phyloP scores from a whole-genome alignment of 64 coral and sea anemone genomes.

The Montipora efflorescens region DNA sequence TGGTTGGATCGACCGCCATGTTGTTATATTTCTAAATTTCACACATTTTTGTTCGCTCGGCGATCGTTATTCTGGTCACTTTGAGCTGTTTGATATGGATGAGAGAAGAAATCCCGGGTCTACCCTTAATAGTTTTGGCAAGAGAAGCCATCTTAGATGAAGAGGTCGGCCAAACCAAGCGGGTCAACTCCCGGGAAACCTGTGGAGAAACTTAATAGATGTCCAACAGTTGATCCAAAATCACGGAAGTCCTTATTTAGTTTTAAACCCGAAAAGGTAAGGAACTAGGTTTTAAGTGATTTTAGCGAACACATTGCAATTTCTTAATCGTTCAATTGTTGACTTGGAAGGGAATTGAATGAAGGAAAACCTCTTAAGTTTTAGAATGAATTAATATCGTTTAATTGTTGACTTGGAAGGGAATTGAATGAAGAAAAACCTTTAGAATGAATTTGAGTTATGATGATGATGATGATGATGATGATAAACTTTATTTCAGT shows the following conservation, averaged over 20 bases:
- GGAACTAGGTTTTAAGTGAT: neutral
- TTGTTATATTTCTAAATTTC: neutral
- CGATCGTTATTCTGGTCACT: neutral
- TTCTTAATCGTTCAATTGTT: neutral
- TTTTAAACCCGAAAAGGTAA: conserved; percentile 30
- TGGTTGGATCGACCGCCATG: neutral
- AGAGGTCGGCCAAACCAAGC: neutral
- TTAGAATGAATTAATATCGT: neutral
- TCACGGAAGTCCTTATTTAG: neutral
- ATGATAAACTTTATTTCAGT: too few species aligned
- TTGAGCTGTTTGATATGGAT: too few species aligned
- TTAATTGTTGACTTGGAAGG: neutral
- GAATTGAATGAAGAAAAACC: too few species aligned
- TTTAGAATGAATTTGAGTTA: too few species aligned
- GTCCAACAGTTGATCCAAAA: neutral
- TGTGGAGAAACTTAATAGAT: conserved; percentile 3
- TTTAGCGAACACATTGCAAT: neutral
- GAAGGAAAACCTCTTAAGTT: neutral
- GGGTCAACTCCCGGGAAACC: conserved; percentile 27
- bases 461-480: too few species aligned
- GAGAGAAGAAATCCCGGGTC: too few species aligned
- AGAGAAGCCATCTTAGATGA: neutral
- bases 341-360: neutral
- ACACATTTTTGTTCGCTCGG: neutral
- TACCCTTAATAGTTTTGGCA: too few species aligned